A percentile compares a stretch with the other conserved stretches of the same genome.
Conservation (phyloP, 2,797 vertebrate genomes). For the Poecilia gillii region DNA sequence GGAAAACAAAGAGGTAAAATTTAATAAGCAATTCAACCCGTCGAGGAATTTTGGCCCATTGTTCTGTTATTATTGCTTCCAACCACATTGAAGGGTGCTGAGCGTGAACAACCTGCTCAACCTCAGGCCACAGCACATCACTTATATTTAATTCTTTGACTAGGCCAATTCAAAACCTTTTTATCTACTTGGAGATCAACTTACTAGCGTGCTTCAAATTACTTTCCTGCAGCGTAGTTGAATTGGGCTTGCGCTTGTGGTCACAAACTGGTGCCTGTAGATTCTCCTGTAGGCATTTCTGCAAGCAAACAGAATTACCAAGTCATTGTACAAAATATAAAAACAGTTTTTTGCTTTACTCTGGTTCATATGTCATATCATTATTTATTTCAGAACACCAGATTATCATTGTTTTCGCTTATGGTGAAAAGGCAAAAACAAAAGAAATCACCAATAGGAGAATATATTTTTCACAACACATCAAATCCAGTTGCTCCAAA, state of each 20-base stretch:
- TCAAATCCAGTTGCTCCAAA: not conserved
- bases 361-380: not conserved
- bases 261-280: not conserved
- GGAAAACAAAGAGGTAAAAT: not conserved
- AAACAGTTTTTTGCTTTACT: not conserved
- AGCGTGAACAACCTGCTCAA: not conserved
- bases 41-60: not conserved
- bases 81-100: not conserved
- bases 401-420: no score
- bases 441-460: not conserved
- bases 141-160: not conserved
- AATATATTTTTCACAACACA: not conserved
- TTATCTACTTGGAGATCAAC: not conserved
- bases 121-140: not conserved
- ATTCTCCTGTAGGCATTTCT: not conserved
- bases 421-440: not conserved
- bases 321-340: not conserved
- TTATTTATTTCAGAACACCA: not conserved
- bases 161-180: not conserved
- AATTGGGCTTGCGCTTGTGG: not conserved
- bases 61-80: not conserved
- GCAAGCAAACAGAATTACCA: not conserved
- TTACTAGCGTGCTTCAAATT: not conserved
- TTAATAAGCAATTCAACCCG: not conserved
- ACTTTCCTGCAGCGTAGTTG: not conserved